Conservation (phyloP, 2,888 invertebrate genomes). For the Thymelicus acteon region DNA sequence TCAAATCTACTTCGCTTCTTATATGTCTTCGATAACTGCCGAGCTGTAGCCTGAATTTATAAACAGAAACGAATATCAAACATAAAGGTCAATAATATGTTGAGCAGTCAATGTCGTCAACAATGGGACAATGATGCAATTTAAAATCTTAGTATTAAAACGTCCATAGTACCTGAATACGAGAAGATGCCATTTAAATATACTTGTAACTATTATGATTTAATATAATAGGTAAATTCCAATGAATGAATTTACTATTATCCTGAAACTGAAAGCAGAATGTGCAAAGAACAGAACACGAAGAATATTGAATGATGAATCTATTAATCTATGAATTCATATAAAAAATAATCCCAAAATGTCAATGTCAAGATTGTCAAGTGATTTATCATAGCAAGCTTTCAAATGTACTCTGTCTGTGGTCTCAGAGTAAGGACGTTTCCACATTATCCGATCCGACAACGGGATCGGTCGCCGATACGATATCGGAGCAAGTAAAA, state of each 20-base stretch:
- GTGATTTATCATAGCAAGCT: no score
- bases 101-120: conserved; percentile 36
- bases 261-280: conserved; percentile 14
- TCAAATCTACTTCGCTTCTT: conserved; percentile 85
- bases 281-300: background rate
- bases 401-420: no score
- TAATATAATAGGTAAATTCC: conserved; percentile 34
- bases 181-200: conserved; percentile 73
- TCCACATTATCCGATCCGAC: no score
- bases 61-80: conserved; percentile 41
- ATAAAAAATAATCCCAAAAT: background rate
- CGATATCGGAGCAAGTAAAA: no score
- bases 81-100: conserved; percentile 53
- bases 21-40: conserved; percentile 77
- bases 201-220: conserved; percentile 51
- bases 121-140: conserved; percentile 52
- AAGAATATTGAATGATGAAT: background rate
- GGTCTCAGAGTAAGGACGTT: no score
- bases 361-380: conserved; percentile 18
- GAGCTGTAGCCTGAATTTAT: conserved; percentile 70
- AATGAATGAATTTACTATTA: conserved; percentile 20
- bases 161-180: conserved; percentile 60
- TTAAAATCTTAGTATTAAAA: conserved; percentile 8
- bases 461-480: no score
- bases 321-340: no score